Evolutionary conservation across 2,888 invertebrate genomes (phyloP).

Genomic region (Drosophila anceps): DNA sequence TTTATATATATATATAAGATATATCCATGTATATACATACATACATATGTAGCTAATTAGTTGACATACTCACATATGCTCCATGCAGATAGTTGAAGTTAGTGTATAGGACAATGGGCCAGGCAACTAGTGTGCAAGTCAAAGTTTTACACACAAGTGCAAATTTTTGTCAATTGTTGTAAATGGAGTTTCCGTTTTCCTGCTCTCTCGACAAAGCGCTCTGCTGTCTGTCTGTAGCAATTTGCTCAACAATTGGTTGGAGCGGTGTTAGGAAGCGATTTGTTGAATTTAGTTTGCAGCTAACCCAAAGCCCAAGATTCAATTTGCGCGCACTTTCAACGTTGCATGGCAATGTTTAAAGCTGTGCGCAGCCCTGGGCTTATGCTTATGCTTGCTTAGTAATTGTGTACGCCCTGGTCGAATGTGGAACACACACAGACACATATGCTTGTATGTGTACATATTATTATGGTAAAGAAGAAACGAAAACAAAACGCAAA

Average conservation of each 20-base stretch:
- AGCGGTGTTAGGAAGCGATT: slow-evolving; percentile 31
- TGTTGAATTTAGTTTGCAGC: slow-evolving; percentile 38
- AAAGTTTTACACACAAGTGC: slow-evolving; percentile 73
- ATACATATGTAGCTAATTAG: background rate
- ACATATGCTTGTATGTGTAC: background rate
- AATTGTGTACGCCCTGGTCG: slow-evolving; percentile 44
- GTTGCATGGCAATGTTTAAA: slow-evolving; percentile 14
- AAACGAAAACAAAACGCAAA: slow-evolving; percentile 60
- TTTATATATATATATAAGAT: too few relatives aligned
- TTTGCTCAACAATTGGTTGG: slow-evolving; percentile 48
- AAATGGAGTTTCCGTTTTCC: slow-evolving; percentile 70
- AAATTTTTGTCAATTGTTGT: slow-evolving; percentile 76
- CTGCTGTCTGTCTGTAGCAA: slow-evolving; percentile 40
- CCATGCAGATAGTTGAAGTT: background rate
- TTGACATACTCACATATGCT: background rate
- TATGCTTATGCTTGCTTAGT: slow-evolving; percentile 14
- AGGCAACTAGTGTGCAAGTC: slow-evolving; percentile 19
- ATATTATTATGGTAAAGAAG: slow-evolving; percentile 44
- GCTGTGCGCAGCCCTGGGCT: slow-evolving; percentile 39
- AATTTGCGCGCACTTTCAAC: slow-evolving; percentile 53
- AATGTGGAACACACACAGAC: slow-evolving; percentile 26
- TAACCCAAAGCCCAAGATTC: slow-evolving; percentile 28
- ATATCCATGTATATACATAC: background rate
- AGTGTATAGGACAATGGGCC: slow-evolving; percentile 27
- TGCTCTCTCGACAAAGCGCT: slow-evolving; percentile 34